Base-by-base conservation (phyloP, 2,113 vertebrate species). In the Nymphicus hollandicus region DNA sequence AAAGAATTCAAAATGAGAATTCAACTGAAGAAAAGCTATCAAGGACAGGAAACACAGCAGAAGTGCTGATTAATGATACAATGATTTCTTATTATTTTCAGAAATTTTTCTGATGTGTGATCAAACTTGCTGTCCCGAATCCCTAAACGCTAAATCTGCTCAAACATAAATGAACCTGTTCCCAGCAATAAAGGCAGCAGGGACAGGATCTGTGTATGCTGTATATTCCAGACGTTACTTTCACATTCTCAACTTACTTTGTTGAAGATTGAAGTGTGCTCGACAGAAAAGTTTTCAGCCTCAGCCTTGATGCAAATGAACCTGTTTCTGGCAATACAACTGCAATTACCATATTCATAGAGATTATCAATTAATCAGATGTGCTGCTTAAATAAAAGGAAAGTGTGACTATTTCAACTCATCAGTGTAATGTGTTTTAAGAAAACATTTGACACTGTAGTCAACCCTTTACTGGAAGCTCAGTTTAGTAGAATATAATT, bases 291-390 rank as follows among this genome's bases (percentile, higher is more conserved):
- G 58, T 63, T 92, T 89, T 73, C 49, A 76, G 50, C 86, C 86
- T 87, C 4, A 14, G 41, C 50, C 61, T 19, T 19, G 5, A 74
- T 89, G 87, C 63, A 96, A 95, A 89, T 76, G 8, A 86, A 58
- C 33, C 16, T 47, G 41, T 60, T 76, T 55, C 74, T 88, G 53
- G 85, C 70, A 82, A 69, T 16, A 89, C 17, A 15, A 58, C 68
- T 71, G 73, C 61, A 74, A 91, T 94, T 94, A 95, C 71, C 88
- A 94, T 86, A 94, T 88, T 94, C 71, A 89, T 9, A 76, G 63
- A 80, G 31, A 58, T 77, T 60, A 89, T 64, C 77, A 87, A 96
- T 95, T 95, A 93, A 90, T 86, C 55, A 93, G 70, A 86, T 86
- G 63, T 4, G 11, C 35, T 69, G 43, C 72, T 74, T 91, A 81